Evolutionary conservation across 2,888 invertebrate species (phyloP), one percentile per base, ranked within the genome.

Genomic region (Cephus pulcher): DNA sequence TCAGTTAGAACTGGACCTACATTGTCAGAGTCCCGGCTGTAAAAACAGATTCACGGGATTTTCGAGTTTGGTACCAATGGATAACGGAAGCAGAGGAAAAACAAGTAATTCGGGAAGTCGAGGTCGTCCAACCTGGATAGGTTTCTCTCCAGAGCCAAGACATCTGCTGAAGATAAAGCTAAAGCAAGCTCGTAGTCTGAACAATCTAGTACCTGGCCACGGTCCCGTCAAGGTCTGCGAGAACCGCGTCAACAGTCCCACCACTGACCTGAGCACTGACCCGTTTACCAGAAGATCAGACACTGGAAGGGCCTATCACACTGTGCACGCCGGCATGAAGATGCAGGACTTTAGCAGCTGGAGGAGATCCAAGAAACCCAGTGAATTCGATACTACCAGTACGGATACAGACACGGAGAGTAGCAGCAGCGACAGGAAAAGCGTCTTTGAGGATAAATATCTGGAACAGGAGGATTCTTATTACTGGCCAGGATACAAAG

Each of bases 161-260:
- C 69, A 81, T 23, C 32, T 86, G 77, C 82, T 87, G 34, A 81
- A 84, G 78, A 79, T 83, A 70, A 91, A 90, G 83, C 87, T 91
- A 74, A 92, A 92, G 84, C 92, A 92, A 82, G 92, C 92, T 33
- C 85, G 88, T 40, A 92, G 92, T 15, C 89, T 92, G 90, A 90
- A 91, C 35, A 92, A 90, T 83, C 83, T 92, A 76, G 82, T 86
- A 82, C 76, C 73, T 40, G 30, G 71, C 12, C 32, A 74, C 34
- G 73, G 75, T 74, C 34, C 69, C 15, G 37, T 32, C 32, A 33
- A 78, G 73, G 73, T 23, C n/a, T 69, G 40, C 30, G 37, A 75
- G 74, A 76, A 76, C 32, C 75, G 37, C 30, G 34, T 74, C 11
- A n/a, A 32, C 34, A 56, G 56, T 75, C 69, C 79, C 30, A 40